phyloP scores from a whole-genome alignment of 37 sponge, comb jelly and placozoan genomes.

The Ianthella basta region DNA sequence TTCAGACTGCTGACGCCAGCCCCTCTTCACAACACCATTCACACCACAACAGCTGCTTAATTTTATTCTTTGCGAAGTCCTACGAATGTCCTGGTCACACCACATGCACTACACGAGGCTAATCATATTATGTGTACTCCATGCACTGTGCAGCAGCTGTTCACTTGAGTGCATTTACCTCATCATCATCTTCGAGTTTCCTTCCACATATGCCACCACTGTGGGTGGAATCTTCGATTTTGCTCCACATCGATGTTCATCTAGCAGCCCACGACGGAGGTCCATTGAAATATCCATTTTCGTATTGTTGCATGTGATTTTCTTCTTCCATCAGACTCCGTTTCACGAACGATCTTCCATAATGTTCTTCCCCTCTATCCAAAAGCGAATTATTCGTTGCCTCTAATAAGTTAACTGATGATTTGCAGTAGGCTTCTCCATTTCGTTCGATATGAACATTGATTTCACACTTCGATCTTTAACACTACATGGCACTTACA shows the following conservation, averaged over 20 bases:
- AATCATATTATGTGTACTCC: too few relatives aligned
- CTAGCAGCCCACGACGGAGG: background rate
- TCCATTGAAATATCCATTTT: background rate
- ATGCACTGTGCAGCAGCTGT: too few relatives aligned
- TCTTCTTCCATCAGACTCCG: background rate
- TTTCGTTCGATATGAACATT: background rate
- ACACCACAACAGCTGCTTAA: too few relatives aligned
- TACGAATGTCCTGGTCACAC: too few relatives aligned
- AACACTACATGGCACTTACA: too few relatives aligned
- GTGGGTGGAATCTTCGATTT: background rate
- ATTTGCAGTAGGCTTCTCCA: background rate
- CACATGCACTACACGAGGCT: too few relatives aligned
- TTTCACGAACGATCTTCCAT: background rate
- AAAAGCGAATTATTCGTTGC: background rate
- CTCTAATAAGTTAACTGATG: background rate
- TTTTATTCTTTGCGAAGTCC: too few relatives aligned
- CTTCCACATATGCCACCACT: background rate
- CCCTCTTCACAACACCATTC: too few relatives aligned
- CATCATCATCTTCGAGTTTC: constrained; percentile 9
- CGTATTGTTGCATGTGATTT: background rate
- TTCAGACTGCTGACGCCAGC: too few relatives aligned
- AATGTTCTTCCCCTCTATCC: background rate
- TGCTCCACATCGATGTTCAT: background rate
- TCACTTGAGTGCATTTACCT: too few relatives aligned
- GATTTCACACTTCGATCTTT: too few relatives aligned